Base-by-base conservation (phyloP, 1,140 invertebrate genomes). In the Palaemon carinicauda region DNA sequence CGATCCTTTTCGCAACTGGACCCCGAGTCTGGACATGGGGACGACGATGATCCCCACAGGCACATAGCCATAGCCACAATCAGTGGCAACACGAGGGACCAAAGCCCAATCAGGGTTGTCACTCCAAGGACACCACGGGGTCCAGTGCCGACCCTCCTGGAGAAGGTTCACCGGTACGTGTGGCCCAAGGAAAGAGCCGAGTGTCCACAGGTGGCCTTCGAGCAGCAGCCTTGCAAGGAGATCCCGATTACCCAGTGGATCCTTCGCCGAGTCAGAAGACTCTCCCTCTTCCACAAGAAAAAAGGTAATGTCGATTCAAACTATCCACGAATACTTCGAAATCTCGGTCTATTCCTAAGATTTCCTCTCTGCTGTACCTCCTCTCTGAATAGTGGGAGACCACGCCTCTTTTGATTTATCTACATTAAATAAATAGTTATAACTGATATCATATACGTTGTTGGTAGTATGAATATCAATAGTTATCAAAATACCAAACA, bases 151-250 rank as follows among this genome's bases (percentile, higher is more conserved):
- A 87, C 85, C 7, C 53, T 87, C 52, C 79, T 87, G 78, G 85
- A 87, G 79, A 87, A 87, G 53, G 78, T 87, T 10, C 85, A 87
- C 33, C 85, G 85, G 65, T 87, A 87, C 24, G 79, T 87, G 69
- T 87, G 85, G 85, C 85, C 85, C 19, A 80, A 77, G 71, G 79
- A 87, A n/a, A 27, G 71, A 1, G 78, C 71, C 19, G 82, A 85
- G 60, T 79, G 74, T 17, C 82, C 82, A 9, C 82, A 78, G 56
- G 82, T 85, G 82, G 82, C 82, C 75, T 85, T 85, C 74, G 74
- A 85, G 29, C 69, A 56, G n/a, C 50, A 51, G 53, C 85, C 85
- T 1, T 87, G 85, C 24, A 80, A 74, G 69, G 85, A 87, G 71
- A 87, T 87, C 52, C 78, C 85, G 21, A 74, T 87, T 52, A 87